phyloP scores from a whole-genome alignment of 2,888 invertebrate genomes.

The Harmothoe impar region DNA sequence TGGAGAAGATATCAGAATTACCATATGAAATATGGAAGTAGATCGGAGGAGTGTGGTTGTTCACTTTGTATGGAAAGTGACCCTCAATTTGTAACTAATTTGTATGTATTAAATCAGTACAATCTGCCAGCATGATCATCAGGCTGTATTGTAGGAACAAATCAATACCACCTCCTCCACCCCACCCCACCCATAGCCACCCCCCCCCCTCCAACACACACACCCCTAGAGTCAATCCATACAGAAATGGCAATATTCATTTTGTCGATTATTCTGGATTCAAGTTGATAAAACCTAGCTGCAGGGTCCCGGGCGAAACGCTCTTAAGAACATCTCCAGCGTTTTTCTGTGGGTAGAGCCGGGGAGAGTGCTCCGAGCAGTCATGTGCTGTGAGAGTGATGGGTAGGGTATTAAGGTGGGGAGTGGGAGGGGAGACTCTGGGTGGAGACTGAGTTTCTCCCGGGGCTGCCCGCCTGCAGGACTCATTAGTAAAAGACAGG shows the following conservation, averaged over 20 bases:
- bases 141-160: background rate
- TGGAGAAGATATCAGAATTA: background rate
- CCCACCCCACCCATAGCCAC: background rate
- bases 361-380: slow-evolving; percentile 2
- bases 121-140: background rate
- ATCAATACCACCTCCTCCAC: slow-evolving; percentile 5
- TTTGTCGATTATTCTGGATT: slow-evolving; percentile 60
- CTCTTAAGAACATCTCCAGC: background rate
- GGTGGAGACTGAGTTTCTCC: background rate
- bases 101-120: slow-evolving; percentile 13
- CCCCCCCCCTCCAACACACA: background rate
- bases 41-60: background rate
- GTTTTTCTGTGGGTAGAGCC: slow-evolving; percentile 16
- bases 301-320: slow-evolving; percentile 38
- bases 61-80: background rate
- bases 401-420: background rate
- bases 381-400: slow-evolving; percentile 1
- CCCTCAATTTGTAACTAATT: slow-evolving; percentile 2
- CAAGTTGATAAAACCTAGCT: slow-evolving; percentile 36
- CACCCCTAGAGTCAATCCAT: slow-evolving; percentile 1
- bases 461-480: background rate
- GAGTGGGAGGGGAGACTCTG: background rate
- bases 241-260: slow-evolving; percentile 52
- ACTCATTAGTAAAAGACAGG: slow-evolving; percentile 39
- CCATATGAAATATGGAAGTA: background rate